Evolutionary conservation across 2,888 invertebrate species (phyloP), one percentile per base, ranked within the genome.

Genomic region (Venusia cambrica): DNA sequence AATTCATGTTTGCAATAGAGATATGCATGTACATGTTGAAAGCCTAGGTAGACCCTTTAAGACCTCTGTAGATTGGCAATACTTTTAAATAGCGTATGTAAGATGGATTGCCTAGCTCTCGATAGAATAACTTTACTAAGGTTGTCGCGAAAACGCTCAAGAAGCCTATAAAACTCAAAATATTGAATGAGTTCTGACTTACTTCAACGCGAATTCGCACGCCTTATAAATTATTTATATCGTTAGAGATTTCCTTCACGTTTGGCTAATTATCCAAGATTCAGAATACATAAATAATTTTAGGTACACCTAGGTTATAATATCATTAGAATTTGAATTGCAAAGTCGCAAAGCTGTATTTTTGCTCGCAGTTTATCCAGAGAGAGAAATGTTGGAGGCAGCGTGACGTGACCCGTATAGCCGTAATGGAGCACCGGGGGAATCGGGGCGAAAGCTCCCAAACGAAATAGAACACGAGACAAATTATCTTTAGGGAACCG

Each of bases 371-470:
- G 10, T 7, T 10, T 4, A 16, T 16, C 42, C 34, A 48, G 40
- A 54, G 20, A 31, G 24, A 5, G 19, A 28, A 44, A 43, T 30
- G 38, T 20, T 25, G 39, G 37, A 35, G 26, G 34, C 33, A 39
- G 35, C 8, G 45, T 41, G 51, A 56, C 54, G 42, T 60, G 67
- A 63, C 70, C 70, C 45, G 67, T 38, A 56, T 67, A 48, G 44
- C 25, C 35, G 36, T 43, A 54, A 57, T 51, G 48, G 56, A 46
- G 44, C 55, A 48, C 18, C 33, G 33, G 15, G 38, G 36, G 47
- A 55, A 49, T 53, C 45, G 32, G 42, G 57, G 56, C 48, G 50
- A 44, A 38, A 45, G 30, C 39, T 51, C 50, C 49, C 18, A 28
- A 19, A 29, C 38, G 25, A 47, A 58, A 50, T 45, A 45, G 47